Evolutionary conservation across 2,797 vertebrate species (phyloP), one percentile per base, ranked within the genome.

Genomic region (Philypnodon macrostomus): DNA sequence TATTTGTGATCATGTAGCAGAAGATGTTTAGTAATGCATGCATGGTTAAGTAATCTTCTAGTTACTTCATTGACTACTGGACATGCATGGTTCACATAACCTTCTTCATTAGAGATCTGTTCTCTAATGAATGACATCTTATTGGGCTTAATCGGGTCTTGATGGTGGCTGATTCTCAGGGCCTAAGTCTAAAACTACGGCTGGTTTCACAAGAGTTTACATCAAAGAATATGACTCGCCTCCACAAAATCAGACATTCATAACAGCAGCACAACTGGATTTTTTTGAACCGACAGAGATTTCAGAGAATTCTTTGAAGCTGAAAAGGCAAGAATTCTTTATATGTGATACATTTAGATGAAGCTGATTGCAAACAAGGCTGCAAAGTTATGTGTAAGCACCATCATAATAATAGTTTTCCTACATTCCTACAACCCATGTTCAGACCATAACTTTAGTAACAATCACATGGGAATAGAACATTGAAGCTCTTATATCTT

Each of bases 181-280:
- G n/a, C n/a, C n/a, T 57, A 17, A 56, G 62, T 79, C 50, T 63
- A 40, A 72, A 81, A 66, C 63, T 67, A 59, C 42, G 67, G 67
- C 60, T 39, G 21, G 63, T 79, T 73, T 76, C 36, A 53, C 61
- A 17, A 47, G 37, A 74, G 47, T 74, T 68, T 61, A 75, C 58
- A 80, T 80, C 78, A 87, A 83, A 85, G 77, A 77, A 53, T 77
- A 58, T 63, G 56, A 65, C 59, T 80, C 70, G 1, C 70, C 71
- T 65, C 54, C 65, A 59, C 48, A 52, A 76, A 79, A 83, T 84
- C 44, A 79, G 84, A 83, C 67, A 85, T 81, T 83, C 68, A 83
- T 79, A 77, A 62, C 73, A 75, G 73, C 64, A 54, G 67, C 29
- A 27, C 42, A 70, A 36, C 44, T 50, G 57, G 29, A 51, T 45